These are phyloP conservation scores for Catostomus latipinnis DNA, from an alignment of 2,797 vertebrate species.

Conservation along the genomic window DNA sequence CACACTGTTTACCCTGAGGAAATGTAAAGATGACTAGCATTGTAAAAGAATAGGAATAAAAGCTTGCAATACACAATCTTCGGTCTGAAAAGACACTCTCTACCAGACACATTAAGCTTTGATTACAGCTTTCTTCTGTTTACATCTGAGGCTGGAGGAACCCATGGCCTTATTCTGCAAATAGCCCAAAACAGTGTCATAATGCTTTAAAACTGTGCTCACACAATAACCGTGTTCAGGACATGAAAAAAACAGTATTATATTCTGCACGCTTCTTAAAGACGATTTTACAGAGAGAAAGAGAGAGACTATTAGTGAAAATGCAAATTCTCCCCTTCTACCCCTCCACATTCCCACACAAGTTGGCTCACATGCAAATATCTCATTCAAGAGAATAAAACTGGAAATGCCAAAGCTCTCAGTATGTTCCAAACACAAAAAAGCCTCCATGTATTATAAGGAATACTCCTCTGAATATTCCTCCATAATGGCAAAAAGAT, in stretches of 20 bases:
- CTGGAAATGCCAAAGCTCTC: neutral
- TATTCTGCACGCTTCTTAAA: neutral
- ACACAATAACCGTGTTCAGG: neutral
- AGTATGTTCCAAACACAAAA: neutral
- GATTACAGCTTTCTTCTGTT: neutral
- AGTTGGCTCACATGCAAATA: slow-evolving; percentile 15
- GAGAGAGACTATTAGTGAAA: neutral
- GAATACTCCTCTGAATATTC: no score
- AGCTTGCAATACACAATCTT: slow-evolving; percentile 6
- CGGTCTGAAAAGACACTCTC: neutral
- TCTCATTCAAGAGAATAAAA: neutral
- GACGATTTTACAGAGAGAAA: neutral
- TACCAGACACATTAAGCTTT: neutral
- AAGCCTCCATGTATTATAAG: no score
- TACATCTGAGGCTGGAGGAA: neutral
- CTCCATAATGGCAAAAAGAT: no score
- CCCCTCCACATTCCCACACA: neutral
- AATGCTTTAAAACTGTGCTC: neutral
- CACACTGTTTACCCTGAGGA: neutral
- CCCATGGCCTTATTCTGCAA: neutral
- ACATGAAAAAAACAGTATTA: no score
- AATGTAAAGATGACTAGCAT: slow-evolving; percentile 7
- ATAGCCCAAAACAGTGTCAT: neutral
- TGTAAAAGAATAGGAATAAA: slow-evolving; percentile 17
- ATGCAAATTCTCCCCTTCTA: slow-evolving; percentile 9